Conservation (phyloP, 2,888 invertebrate genomes). For the Mesorhabditis belari region DNA sequence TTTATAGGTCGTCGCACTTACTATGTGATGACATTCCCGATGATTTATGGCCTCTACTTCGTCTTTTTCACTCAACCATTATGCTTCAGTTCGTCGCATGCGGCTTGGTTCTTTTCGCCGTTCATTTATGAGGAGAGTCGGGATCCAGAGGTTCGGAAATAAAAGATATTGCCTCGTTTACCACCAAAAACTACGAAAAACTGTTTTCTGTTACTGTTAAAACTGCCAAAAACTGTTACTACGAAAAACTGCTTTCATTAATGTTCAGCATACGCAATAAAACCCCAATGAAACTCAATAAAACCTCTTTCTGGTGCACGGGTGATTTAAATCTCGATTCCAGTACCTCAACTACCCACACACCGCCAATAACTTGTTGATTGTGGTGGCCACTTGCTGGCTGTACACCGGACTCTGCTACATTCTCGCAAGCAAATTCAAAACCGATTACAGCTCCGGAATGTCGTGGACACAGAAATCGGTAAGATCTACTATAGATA, state of each 20-base stretch:
- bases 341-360: slow-evolving; percentile 24
- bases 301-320: too few relatives aligned
- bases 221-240: too few relatives aligned
- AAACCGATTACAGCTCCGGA: slow-evolving; percentile 9
- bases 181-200: too few relatives aligned
- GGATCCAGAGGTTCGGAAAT: not conserved
- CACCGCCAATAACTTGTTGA: slow-evolving; percentile 24
- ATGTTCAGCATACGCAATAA: too few relatives aligned
- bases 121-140: slow-evolving; percentile 15
- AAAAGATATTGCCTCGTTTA: too few relatives aligned
- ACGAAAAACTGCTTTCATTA: too few relatives aligned
- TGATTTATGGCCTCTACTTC: slow-evolving; percentile 25
- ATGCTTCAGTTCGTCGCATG: slow-evolving; percentile 22
- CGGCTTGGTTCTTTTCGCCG: slow-evolving; percentile 36
- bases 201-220: too few relatives aligned
- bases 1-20: slow-evolving; percentile 1
- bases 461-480: slow-evolving; percentile 15
- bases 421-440: slow-evolving; percentile 14
- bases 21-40: slow-evolving; percentile 16
- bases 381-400: slow-evolving; percentile 24
- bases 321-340: slow-evolving; percentile 5
- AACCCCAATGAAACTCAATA: too few relatives aligned
- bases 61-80: slow-evolving; percentile 24
- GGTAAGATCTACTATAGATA: not conserved
- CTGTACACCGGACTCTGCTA: slow-evolving; percentile 20